A percentile compares a stretch with the other conserved stretches of the same genome.
Evolutionary conservation across 1,140 invertebrate species (phyloP).

Genomic region (Aphis gossypii): DNA sequence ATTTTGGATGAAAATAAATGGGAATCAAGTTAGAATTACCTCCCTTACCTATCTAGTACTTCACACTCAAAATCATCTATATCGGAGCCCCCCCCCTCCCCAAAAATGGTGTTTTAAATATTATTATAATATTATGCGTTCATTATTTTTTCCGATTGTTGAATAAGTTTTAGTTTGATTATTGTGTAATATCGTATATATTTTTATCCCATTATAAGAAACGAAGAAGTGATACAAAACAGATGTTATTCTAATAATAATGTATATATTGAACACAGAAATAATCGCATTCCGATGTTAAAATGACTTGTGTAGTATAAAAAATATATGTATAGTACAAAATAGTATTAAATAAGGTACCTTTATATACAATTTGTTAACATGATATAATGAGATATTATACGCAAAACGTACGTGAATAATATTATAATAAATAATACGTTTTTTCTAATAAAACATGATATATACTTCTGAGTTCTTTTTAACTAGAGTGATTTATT

Average conservation of each 20-base stretch:
- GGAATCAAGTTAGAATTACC: too few relatives aligned
- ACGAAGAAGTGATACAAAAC: not conserved
- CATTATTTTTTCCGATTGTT: not conserved
- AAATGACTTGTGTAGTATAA: too few relatives aligned
- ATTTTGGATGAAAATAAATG: too few relatives aligned
- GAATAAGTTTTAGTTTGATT: not conserved
- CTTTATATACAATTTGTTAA: not conserved
- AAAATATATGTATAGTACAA: too few relatives aligned
- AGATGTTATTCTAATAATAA: not conserved
- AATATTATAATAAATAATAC: not conserved
- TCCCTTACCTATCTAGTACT: too few relatives aligned
- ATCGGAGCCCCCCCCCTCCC: too few relatives aligned
- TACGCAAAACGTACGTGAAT: not conserved
- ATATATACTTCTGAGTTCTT: too few relatives aligned
- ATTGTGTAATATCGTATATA: not conserved
- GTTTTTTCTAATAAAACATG: too few relatives aligned
- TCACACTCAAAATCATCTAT: too few relatives aligned
- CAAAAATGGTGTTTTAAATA: not conserved
- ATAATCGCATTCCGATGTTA: not conserved
- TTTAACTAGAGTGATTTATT: not conserved
- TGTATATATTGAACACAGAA: not conserved
- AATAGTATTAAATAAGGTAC: not conserved
- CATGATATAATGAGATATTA: not conserved
- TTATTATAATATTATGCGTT: not conserved
- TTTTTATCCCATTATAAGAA: slow-evolving; percentile 1